phyloP scores from a whole-genome alignment of 2,113 vertebrate species.

The Psittacara wagleri region DNA sequence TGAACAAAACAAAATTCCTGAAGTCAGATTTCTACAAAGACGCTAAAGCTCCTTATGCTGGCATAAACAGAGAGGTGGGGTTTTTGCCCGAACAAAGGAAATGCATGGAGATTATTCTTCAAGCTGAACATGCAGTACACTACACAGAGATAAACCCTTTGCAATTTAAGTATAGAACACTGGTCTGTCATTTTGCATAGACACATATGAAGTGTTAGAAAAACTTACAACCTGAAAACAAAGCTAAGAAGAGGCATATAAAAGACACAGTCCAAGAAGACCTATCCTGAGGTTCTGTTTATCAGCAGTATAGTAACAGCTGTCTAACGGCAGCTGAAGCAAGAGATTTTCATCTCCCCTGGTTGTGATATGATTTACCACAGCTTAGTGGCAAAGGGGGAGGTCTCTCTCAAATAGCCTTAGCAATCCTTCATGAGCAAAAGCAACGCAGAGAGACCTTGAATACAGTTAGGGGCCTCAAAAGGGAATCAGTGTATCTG shows the following conservation, averaged over 20 bases:
- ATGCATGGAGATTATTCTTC: background rate
- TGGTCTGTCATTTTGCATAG: background rate
- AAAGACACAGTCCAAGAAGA: background rate
- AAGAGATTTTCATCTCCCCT: background rate
- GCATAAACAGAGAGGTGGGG: background rate
- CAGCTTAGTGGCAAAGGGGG: background rate
- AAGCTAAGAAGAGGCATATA: background rate
- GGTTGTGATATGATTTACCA: background rate
- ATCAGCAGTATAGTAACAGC: background rate
- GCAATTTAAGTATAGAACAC: background rate
- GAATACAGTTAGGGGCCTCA: background rate
- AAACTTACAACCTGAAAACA: background rate
- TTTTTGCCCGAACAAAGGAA: background rate
- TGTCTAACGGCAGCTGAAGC: background rate
- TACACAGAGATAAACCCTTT: background rate
- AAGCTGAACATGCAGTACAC: background rate
- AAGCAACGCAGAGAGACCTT: background rate
- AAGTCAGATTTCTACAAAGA: background rate
- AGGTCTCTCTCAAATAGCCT: background rate
- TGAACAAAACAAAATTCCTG: background rate
- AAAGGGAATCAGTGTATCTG: background rate
- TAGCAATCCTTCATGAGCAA: background rate
- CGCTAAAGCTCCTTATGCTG: background rate
- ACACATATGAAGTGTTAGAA: background rate
- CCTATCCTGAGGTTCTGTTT: background rate